Evolutionary conservation across 2,797 vertebrate species (phyloP), one percentile per base, ranked within the genome.

Genomic region (Bryconaethiops microstoma): DNA sequence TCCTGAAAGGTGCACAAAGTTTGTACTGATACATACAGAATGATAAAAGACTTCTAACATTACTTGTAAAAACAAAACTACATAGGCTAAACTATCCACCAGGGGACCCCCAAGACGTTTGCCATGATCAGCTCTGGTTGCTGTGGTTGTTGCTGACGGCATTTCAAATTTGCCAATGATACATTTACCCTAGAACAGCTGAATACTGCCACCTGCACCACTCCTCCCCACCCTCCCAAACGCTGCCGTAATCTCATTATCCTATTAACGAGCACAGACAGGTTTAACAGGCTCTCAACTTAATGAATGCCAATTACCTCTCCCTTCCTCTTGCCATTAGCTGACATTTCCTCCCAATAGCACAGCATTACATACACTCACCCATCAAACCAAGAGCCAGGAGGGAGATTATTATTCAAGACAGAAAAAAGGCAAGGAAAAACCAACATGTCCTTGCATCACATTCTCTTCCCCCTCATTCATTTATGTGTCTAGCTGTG

Each of bases 201-300:
- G 55, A 57, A 79, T 39, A 48, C 40, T 29, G 5, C 75, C 67
- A 84, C 79, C 50, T 55, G 14, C 72, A 73, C 19, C 64, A 35
- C 75, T 23, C 39, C 10, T 25, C 9, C 74, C 79, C 10, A 35
- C 75, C 29, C 64, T 76, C 74, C 81, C 65, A 5, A 29, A 82
- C 59, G 67, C 74, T 48, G 74, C 68, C 69, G 78, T 85, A 84
- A 89, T 86, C 74, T 81, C 80, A 88, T 87, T 76, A 83, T 84
- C 75, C 82, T 83, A 85, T 88, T 87, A 88, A 74, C 74, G 75
- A 86, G 83, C 35, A 62, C 35, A 81, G 76, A 77, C 75, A 54
- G 78, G 73, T 83, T 88, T 89, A 90, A 85, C 80, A 74, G 65
- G 83, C 85, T 82, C 89, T 91, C 59, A 83, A 88, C 85, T 89